Base-by-base conservation (phyloP, 2,113 vertebrate genomes). In the Notothenia coriiceps region DNA sequence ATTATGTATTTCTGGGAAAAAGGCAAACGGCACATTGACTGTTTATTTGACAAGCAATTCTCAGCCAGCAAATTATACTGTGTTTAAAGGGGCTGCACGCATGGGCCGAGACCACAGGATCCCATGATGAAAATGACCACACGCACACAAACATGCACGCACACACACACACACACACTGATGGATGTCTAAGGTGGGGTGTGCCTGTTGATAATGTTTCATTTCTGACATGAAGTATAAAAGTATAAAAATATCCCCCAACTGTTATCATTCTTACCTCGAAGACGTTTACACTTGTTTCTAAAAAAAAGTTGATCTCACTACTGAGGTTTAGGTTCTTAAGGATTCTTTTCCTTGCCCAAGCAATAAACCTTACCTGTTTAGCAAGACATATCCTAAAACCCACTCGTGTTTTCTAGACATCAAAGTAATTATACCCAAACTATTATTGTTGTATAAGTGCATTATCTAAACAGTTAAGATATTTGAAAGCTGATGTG, bases 1-100 rank as follows among this genome's bases (percentile, higher is more conserved):
- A 90, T 84, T 78, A 75, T 87, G 66, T 80, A 87, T 89, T 91
- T 92, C 83, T 87, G 85, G 79, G 81, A 92, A 78, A 82, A 91
- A 90, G 77, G 81, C 79, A 90, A 88, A 88, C 1, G 71, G 55
- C 87, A 70, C 44, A 59, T 35, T 62, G 64, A 72, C 82, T 93
- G 88, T 92, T 93, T 92, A 92, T 92, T 93, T 92, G 86, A 89
- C 83, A 88, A 87, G 89, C 84, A 85, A 84, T 87, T 86, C 79
- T 87, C 80, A 86, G 88, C 75, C 84, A 86, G 90, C 43, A 83
- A 92, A 92, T 91, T 88, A 85, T 43, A 86, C 72, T 59, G 52
- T 83, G 84, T 89, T 89, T 90, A 76, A 91, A 89, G 33, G 75
- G 56, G 63, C 79, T 82, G 85, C 83, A 74, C 71, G 72, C 77